Evolutionary conservation across 1,140 invertebrate genomes (phyloP), one percentile per base, ranked within the genome.

Genomic region (Philotrypesis tridentata): DNA sequence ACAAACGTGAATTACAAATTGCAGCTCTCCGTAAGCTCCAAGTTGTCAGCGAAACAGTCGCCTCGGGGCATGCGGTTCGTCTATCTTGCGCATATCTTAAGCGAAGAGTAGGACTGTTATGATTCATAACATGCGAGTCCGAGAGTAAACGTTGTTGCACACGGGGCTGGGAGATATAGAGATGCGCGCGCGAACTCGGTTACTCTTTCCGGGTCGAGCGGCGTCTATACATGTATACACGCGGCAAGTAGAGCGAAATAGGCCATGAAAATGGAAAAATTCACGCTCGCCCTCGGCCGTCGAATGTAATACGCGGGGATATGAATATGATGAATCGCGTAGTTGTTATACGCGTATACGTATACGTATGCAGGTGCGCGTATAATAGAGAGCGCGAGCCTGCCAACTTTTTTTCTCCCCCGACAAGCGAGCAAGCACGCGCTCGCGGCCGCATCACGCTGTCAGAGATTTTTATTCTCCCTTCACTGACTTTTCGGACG

Each of bases 251-350:
- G 37, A 72, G 2, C 63, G 21, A 43, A 37, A 72, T 31, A 48
- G 70, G 37, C 21, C 21, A 72, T 40, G 21, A 72, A 40, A 23
- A 72, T 40, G 70, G 9, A 43, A 72, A 72, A 72, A 27, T 40
- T 21, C 70, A 5, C 33, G n/a, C n/a, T 6, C 21, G 2, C 12
- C 43, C 43, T 48, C 43, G 4, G 2, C 68, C 21, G 21, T 37
- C 9, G 70, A 23, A 9, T 9, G 37, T 72, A 72, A 72, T 72
- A n/a, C n/a, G n/a, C n/a, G n/a, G n/a, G 37, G 33, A 72, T 72
- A 72, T 72, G 70, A 72, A 72, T 72, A 72, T 72, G 70, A 72
- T 43, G 48, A 55, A 55, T 55, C 48, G 48, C 5, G 21, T 55
- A 17, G 21, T 6, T 17, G 17, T 17, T n/a, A 17, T 55, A 55